phyloP scores from a whole-genome alignment of 2,797 vertebrate species.

The Sebastes melanostomus region DNA sequence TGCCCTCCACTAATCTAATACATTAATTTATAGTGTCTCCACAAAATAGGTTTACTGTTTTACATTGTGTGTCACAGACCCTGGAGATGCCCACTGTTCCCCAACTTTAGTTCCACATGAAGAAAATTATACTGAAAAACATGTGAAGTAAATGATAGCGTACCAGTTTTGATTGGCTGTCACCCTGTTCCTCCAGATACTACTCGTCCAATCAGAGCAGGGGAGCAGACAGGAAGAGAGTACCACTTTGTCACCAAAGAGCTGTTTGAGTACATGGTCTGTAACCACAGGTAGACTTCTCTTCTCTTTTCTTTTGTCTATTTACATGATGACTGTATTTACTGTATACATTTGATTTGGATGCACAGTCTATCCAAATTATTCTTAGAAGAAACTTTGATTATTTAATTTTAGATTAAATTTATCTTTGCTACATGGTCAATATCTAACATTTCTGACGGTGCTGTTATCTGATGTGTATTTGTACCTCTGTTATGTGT shows the following conservation, averaged over 20 bases:
- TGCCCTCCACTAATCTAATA: not conserved
- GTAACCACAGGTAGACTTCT: slow-evolving; percentile 85
- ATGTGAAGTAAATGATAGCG: not conserved
- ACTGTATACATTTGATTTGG: not conserved
- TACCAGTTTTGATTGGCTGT: slow-evolving; percentile 13
- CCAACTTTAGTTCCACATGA: not conserved
- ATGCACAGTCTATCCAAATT: not conserved
- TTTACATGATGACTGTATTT: not conserved
- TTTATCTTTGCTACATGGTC: not conserved
- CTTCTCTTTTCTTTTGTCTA: not conserved
- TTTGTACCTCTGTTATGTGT: not conserved
- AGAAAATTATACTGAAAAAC: not conserved
- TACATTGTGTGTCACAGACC: not conserved
- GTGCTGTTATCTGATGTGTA: not conserved
- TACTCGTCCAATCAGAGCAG: slow-evolving; percentile 87
- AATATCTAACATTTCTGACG: not conserved
- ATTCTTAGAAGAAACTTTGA: not conserved
- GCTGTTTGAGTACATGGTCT: slow-evolving; percentile 91
- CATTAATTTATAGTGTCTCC: not conserved
- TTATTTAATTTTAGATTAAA: not conserved
- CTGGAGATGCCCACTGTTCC: too few relatives aligned
- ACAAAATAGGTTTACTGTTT: not conserved
- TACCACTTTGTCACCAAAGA: slow-evolving; percentile 93
- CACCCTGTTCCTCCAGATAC: slow-evolving; percentile 81
- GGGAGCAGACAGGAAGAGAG: slow-evolving; percentile 88